Conservation (phyloP, 2,113 vertebrate genomes). For the Polyodon spathula region DNA sequence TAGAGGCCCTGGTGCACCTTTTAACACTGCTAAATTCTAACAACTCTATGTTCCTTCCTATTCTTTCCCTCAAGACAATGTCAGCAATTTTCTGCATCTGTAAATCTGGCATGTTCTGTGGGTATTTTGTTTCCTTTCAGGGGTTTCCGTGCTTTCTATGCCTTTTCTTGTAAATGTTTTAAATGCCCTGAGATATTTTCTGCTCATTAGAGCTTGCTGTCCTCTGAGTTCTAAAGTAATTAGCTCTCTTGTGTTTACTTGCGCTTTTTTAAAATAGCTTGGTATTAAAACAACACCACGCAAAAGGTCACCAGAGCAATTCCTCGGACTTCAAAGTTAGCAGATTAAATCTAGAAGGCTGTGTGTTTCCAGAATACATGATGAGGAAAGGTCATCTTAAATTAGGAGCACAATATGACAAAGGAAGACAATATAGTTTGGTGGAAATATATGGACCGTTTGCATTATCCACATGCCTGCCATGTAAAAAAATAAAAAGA, state of each 20-base stretch:
- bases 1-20: conserved; percentile 4
- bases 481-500: too few species aligned
- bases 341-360: conserved; percentile 13
- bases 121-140: conserved; percentile 1
- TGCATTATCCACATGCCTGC: too few species aligned
- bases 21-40: conserved; percentile 12
- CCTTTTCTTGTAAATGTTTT: not conserved
- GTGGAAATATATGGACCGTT: not conserved
- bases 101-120: conserved; percentile 14
- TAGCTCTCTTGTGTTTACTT: conserved; percentile 19
- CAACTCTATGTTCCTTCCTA: not conserved
- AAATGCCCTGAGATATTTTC: conserved; percentile 13
- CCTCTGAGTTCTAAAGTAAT: conserved; percentile 11
- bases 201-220: conserved; percentile 12
- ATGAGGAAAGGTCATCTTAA: not conserved
- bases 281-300: conserved; percentile 14
- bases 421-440: not conserved
- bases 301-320: conserved; percentile 14
- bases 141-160: not conserved
- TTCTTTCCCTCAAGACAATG: not conserved
- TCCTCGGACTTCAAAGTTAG: conserved; percentile 7
- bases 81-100: conserved; percentile 20
- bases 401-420: not conserved
- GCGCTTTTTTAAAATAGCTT: conserved; percentile 4
- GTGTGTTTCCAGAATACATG: conserved; percentile 8